Conservation (phyloP, 2,888 invertebrate genomes). For the Tinea semifulvella region DNA sequence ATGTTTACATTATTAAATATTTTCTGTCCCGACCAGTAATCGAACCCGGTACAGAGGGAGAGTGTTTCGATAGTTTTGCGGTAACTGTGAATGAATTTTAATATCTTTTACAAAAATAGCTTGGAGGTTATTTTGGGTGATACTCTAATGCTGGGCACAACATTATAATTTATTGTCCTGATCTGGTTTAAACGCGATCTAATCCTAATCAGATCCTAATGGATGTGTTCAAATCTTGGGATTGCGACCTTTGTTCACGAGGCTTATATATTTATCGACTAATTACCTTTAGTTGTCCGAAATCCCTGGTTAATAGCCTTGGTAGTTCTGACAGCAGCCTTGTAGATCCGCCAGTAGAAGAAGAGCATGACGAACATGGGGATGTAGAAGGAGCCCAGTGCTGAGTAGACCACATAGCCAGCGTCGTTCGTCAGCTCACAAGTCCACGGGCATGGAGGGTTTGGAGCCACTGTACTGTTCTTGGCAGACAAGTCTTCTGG, state of each 20-base stretch:
- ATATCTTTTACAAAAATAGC: too few species aligned
- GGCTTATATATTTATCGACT: background rate
- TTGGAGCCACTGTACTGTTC: slow-evolving; percentile 34
- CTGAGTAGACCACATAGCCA: slow-evolving; percentile 96
- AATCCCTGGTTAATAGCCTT: slow-evolving; percentile 92
- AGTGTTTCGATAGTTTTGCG: too few species aligned
- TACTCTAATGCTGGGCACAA: too few species aligned
- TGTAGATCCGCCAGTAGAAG: slow-evolving; percentile 97
- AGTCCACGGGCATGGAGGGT: slow-evolving; percentile 80
- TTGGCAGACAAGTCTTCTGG: slow-evolving; percentile 39
- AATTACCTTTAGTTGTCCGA: slow-evolving; percentile 80
- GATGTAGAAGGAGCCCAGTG: slow-evolving; percentile 97
- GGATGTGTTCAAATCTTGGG: too few species aligned
- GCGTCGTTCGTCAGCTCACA: slow-evolving; percentile 94
- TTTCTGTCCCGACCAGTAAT: too few species aligned
- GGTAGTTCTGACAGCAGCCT: slow-evolving; percentile 93
- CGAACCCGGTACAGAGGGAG: too few species aligned
- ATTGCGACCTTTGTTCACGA: background rate
- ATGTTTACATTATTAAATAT: too few species aligned
- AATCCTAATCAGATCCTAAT: too few species aligned
- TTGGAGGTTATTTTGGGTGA: too few species aligned
- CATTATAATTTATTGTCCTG: too few species aligned
- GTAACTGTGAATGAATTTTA: too few species aligned
- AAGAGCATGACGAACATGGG: slow-evolving; percentile 98
- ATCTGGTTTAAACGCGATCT: too few species aligned